Evolutionary conservation across 2,797 vertebrate genomes (phyloP), one percentile per base, ranked within the genome.

Genomic region (Picus viridis): DNA sequence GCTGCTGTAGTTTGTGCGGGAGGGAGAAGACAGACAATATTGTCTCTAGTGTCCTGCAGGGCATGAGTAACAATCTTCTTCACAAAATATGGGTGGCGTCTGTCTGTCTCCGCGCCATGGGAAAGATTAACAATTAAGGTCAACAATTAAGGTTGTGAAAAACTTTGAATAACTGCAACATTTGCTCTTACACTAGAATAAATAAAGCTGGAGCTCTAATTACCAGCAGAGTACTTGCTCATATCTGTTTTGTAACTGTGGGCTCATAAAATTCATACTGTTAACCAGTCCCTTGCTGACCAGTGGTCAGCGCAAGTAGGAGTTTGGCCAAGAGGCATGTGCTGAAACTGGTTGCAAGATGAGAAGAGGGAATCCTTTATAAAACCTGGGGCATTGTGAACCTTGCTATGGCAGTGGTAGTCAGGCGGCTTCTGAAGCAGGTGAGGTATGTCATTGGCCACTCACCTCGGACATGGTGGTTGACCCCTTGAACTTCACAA

Each of bases 91-190:
- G 43, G 78, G 70, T 80, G 90, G 86, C 59, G 92, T 93, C 92
- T 92, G 80, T 89, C 94, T 96, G 95, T 94, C 93, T 93, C 84
- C 69, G 53, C 47, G 94, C 82, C 93, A 81, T 93, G 95, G 81
- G 93, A 89, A 92, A 93, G 94, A 94, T 94, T 92, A 94, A 92
- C 81, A 94, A 83, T 93, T 95, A 93, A 94, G 68, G 92, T 93
- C 90, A 93, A 83, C 78, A 93, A 90, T 95, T 95, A 95, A 89
- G 83, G 87, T 94, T 95, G 83, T 95, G 89, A 96, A 96, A 95
- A 96, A 76, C 79, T 92, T 83, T 8, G 30, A 91, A 93, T 91
- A 95, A 87, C 88, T 92, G 86, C 90, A 92, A 82, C 91, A 91
- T 93, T 91, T 93, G 91, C 81, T 94, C 57, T 91, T 91, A 74